Evolutionary conservation across 35 echinoderm and acorn worm genomes (phyloP).

Genomic region (Lytechinus variegatus): DNA sequence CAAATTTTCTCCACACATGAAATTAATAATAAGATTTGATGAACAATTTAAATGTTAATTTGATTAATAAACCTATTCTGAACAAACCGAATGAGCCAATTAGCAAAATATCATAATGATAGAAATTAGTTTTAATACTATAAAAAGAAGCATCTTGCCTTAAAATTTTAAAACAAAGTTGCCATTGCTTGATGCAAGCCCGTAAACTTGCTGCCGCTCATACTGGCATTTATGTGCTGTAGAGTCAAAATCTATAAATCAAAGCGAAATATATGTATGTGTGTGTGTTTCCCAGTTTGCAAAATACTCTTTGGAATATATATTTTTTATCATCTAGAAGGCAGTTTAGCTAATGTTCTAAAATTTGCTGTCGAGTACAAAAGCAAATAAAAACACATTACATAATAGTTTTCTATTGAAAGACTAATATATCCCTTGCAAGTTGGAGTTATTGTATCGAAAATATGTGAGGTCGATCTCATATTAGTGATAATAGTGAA

Average conservation of each 20-base stretch:
- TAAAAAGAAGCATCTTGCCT: too few species aligned
- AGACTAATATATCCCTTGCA: too few species aligned
- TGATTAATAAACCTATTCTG: too few species aligned
- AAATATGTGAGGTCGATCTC: neutral
- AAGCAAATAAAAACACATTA: too few species aligned
- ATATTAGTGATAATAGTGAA: neutral
- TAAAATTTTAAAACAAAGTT: neutral
- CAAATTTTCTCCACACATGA: neutral
- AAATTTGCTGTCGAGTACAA: neutral
- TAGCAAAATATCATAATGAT: too few species aligned
- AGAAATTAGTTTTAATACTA: too few species aligned
- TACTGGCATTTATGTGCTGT: neutral
- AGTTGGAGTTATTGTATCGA: neutral
- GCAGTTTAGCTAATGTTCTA: neutral
- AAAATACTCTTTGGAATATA: neutral
- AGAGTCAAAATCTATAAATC: neutral
- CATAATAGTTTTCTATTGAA: too few species aligned
- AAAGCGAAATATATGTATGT: too few species aligned
- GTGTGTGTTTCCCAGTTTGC: neutral
- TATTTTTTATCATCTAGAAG: neutral
- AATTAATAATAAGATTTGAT: neutral
- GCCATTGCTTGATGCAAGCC: neutral
- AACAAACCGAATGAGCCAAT: too few species aligned
- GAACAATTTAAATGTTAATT: too few species aligned
- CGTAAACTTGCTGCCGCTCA: neutral